phyloP scores from a whole-genome alignment of 2,888 invertebrate genomes.

The Cheilosia impressa region DNA sequence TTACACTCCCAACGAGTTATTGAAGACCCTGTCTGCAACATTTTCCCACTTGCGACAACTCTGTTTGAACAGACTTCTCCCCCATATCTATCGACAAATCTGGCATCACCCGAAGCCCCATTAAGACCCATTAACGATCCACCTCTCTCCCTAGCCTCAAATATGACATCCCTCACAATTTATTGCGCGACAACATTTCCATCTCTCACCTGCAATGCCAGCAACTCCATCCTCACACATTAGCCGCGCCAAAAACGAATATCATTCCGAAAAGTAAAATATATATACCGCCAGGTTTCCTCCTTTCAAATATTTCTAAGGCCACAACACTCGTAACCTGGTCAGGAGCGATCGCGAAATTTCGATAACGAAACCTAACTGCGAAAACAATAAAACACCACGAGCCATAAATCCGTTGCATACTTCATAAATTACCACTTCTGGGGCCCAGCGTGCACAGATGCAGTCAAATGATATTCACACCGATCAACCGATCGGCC shows the following conservation, averaged over 20 bases:
- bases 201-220: conserved; percentile 45
- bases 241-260: not conserved
- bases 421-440: conserved; percentile 73
- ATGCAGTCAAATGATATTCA: conserved; percentile 74
- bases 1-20: too few species aligned
- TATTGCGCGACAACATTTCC: conserved; percentile 46
- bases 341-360: conserved; percentile 65
- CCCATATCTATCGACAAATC: not conserved
- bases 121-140: conserved; percentile 43
- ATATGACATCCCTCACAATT: conserved; percentile 45
- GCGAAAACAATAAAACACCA: conserved; percentile 75
- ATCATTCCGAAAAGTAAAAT: conserved; percentile 26
- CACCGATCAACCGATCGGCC: conserved; percentile 54
- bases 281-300: conserved; percentile 45
- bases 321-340: conserved; percentile 65
- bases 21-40: too few species aligned
- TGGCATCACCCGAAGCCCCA: conserved; percentile 31
- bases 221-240: conserved; percentile 7
- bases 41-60: not conserved
- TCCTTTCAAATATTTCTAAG: conserved; percentile 67
- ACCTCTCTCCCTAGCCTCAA: conserved; percentile 10
- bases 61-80: not conserved
- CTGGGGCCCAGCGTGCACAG: conserved; percentile 64
- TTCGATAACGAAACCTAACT: conserved; percentile 68
- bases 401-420: conserved; percentile 74